These are phyloP conservation scores for Synanceia verrucosa DNA, from an alignment of 2,797 vertebrate species.

Conservation along the genomic window DNA sequence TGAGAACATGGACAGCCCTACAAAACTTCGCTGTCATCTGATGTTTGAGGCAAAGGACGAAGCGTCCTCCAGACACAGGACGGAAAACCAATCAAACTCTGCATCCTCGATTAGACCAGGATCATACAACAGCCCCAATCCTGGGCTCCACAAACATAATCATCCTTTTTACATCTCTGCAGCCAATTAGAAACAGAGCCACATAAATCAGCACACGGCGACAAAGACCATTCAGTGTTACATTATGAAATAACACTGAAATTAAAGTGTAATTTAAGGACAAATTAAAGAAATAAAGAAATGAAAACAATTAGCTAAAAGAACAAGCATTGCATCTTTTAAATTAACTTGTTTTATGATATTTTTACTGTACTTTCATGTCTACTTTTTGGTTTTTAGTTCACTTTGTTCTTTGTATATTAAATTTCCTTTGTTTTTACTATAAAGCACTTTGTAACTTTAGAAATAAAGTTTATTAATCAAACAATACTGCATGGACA, in stretches of 20 bases:
- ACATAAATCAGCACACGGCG: neutral
- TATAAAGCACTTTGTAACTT: neutral
- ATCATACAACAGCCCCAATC: constrained; percentile 65
- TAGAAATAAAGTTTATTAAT: too few species aligned
- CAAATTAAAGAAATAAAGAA: neutral
- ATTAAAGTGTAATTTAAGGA: neutral
- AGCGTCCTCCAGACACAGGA: constrained; percentile 63
- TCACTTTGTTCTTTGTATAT: neutral
- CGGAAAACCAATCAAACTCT: constrained; percentile 69
- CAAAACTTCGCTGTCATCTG: neutral
- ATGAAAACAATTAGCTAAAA: neutral
- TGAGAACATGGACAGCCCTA: neutral
- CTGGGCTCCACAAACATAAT: constrained; percentile 31
- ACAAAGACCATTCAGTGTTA: neutral
- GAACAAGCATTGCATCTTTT: neutral
- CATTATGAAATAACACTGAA: neutral
- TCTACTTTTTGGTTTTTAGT: neutral
- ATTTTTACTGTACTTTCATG: too few species aligned
- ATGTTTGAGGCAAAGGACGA: constrained; percentile 45
- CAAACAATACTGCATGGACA: too few species aligned
- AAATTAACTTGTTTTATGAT: neutral
- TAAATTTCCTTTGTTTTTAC: neutral
- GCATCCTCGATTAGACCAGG: constrained; percentile 73
- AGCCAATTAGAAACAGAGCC: constrained; percentile 55
- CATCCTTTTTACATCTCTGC: constrained; percentile 47